A percentile compares a stretch with the other conserved stretches of the same genome.
phyloP scores from a whole-genome alignment of 2,113 vertebrate genomes.

The Grammomys surdaster region DNA sequence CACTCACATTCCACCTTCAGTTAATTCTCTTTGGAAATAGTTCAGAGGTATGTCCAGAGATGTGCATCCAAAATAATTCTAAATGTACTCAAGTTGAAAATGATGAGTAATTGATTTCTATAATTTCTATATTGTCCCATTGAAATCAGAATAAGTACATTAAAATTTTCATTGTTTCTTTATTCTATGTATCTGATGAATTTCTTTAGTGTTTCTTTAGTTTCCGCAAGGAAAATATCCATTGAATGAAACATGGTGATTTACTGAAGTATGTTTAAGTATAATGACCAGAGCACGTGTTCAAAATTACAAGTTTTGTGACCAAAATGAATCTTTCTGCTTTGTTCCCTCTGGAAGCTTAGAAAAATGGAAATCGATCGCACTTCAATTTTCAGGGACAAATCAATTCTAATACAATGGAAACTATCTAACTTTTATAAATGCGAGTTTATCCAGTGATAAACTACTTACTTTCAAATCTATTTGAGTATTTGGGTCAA shows the following conservation, averaged over 20 bases:
- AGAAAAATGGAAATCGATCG: not conserved
- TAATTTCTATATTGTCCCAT: not conserved
- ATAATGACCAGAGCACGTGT: not conserved
- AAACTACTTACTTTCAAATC: slow-evolving; percentile 18
- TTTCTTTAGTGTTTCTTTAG: not conserved
- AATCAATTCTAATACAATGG: slow-evolving; percentile 38
- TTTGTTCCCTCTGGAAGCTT: not conserved
- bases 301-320: not conserved
- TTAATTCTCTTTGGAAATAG: not conserved
- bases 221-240: not conserved
- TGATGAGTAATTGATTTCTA: not conserved
- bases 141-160: not conserved
- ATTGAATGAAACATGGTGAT: not conserved
- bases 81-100: not conserved
- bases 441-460: not conserved
- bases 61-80: not conserved
- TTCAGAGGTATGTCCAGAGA: not conserved
- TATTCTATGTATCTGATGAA: not conserved
- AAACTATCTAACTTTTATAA: slow-evolving; percentile 12
- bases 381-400: not conserved
- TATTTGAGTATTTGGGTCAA: not conserved
- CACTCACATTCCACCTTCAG: not conserved
- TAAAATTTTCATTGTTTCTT: not conserved
- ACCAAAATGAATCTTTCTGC: not conserved
- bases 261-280: not conserved